These are phyloP conservation scores for Cyprinodon brontotheroides DNA, from an alignment of 2,113 vertebrate species.

Conservation along the genomic window DNA sequence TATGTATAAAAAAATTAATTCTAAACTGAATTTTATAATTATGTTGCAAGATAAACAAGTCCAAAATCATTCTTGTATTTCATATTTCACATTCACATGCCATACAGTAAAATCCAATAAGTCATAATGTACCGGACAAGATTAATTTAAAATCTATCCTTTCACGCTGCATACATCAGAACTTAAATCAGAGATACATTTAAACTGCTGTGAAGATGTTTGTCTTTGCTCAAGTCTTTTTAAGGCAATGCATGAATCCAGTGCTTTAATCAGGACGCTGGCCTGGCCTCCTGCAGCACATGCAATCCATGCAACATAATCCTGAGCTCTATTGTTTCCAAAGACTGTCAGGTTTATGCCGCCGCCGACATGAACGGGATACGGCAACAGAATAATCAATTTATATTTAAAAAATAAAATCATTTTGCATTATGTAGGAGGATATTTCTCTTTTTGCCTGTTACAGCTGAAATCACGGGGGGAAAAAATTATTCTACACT, in stretches of 20 bases:
- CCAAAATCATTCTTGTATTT: not conserved
- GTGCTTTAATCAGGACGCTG: constrained; percentile 10
- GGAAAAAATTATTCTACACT: not conserved
- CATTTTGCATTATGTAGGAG: not conserved
- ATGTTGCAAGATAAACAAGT: not conserved
- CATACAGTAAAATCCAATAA: not conserved
- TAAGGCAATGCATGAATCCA: constrained; percentile 9
- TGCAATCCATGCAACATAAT: not conserved
- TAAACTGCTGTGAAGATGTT: not conserved
- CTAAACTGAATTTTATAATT: not conserved
- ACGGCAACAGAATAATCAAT: not conserved
- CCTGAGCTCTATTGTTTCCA: not conserved
- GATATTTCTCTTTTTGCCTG: not conserved
- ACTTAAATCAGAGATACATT: not conserved
- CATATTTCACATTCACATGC: too few species aligned
- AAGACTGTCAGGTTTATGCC: constrained; percentile 1
- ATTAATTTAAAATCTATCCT: not conserved
- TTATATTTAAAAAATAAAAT: not conserved
- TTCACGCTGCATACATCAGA: not conserved
- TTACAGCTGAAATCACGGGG: not conserved
- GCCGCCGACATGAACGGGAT: not conserved
- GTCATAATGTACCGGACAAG: not conserved
- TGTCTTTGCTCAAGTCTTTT: constrained; percentile 16
- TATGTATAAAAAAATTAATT: not conserved
- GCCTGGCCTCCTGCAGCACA: constrained; percentile 9